These are phyloP conservation scores for Cynaeus angustus DNA, from an alignment of 2,888 invertebrate species.

Conservation along the genomic window DNA sequence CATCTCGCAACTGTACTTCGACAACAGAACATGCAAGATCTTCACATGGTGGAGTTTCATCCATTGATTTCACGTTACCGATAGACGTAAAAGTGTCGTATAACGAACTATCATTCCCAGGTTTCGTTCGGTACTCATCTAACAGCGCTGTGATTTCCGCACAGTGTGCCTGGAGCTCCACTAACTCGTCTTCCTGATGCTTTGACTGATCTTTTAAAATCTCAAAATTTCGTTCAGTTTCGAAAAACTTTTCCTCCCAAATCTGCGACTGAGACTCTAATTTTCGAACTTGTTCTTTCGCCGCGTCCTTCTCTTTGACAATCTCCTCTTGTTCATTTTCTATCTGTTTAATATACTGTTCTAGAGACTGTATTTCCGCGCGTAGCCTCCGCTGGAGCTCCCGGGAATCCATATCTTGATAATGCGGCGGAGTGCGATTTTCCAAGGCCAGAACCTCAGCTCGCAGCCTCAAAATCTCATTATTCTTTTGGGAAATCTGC, in stretches of 20 bases:
- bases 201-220: constrained; percentile 59
- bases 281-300: constrained; percentile 71
- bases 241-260: constrained; percentile 64
- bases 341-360: constrained; percentile 73
- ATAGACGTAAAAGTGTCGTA: constrained; percentile 57
- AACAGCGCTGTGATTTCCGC: constrained; percentile 70
- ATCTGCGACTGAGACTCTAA: constrained; percentile 65
- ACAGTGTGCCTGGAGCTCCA: constrained; percentile 62
- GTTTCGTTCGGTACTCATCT: constrained; percentile 67
- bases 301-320: constrained; percentile 73
- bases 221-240: constrained; percentile 62
- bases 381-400: constrained; percentile 66
- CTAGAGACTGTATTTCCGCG: constrained; percentile 74
- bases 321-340: constrained; percentile 74
- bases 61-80: background rate
- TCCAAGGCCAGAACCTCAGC: constrained; percentile 65
- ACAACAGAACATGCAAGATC: constrained; percentile 69
- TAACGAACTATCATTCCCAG: constrained; percentile 47
- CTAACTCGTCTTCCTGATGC: constrained; percentile 62
- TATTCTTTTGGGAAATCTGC: constrained; percentile 68
- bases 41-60: constrained; percentile 55
- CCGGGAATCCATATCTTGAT: constrained; percentile 61
- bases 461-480: constrained; percentile 68
- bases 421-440: constrained; percentile 63
- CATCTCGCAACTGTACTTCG: constrained; percentile 69